Evolutionary conservation across 2,113 vertebrate species (phyloP).

Genomic region (Sorex araneus): DNA sequence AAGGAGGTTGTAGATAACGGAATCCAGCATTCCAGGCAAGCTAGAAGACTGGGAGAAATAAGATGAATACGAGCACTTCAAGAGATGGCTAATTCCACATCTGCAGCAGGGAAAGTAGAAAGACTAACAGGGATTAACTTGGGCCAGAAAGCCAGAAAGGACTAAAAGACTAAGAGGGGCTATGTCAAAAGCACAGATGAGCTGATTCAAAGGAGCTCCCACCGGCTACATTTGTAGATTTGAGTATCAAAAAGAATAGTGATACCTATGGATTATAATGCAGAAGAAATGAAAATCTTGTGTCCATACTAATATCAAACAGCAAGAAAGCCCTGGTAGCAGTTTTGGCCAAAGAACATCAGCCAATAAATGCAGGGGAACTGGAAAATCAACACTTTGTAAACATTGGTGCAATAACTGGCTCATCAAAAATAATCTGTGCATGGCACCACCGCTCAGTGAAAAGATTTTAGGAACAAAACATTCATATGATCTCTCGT

Average conservation of each 20-base stretch:
- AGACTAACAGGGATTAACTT: fast-evolving
- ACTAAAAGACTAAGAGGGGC: neutral
- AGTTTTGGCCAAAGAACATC: neutral
- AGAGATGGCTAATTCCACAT: neutral
- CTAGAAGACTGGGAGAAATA: neutral
- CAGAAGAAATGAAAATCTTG: conserved; percentile 12
- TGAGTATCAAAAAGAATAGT: conserved; percentile 37
- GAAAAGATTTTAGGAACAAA: neutral
- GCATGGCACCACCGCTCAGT: neutral
- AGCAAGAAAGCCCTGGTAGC: neutral
- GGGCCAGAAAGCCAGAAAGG: neutral
- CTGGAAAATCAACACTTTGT: neutral
- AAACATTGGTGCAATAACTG: neutral
- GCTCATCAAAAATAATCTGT: fast-evolving
- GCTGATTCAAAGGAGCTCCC: neutral
- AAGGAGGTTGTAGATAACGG: neutral
- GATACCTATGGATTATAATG: neutral
- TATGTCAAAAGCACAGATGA: neutral
- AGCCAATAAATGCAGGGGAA: neutral
- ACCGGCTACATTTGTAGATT: neutral
- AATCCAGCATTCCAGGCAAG: neutral
- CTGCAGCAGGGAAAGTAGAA: neutral
- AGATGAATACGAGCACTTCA: neutral
- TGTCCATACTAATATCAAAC: neutral
- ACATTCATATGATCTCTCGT: neutral